Evolutionary conservation across 2,888 invertebrate species (phyloP), one percentile per base, ranked within the genome.

Genomic region (Drosophila buzzatii): DNA sequence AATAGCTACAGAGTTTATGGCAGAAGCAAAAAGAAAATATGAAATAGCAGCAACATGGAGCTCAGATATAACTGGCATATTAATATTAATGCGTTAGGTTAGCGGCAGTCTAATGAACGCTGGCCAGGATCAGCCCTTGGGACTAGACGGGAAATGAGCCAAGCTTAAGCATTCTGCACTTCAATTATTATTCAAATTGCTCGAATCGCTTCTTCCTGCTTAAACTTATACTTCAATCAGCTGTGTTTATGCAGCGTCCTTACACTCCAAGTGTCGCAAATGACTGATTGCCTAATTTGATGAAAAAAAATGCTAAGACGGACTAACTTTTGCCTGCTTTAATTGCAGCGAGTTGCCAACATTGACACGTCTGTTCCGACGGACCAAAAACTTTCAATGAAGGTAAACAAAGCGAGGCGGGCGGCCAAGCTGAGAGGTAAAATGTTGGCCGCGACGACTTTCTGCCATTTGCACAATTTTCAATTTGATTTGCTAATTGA

Each of bases 401-500:
- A 60, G 61, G 76, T 59, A 72, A 80, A 80, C 49, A 73, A 66
- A 82, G 56, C 52, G 55, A 55, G 63, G 53, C 51, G 42, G 14
- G 56, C 44, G 23, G 42, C 10, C 44, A 16, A 41, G 68, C 39
- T 61, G 70, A 39, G 64, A 80, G 80, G 76, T 80, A 67, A 55
- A 64, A 66, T 74, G 59, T 71, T 64, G 64, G 66, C 49, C 68
- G 45, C 27, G 58, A 56, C 60, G 58, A 56, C 60, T 61, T 61
- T 58, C 49, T 44, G 7, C 44, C 42, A 52, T 39, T 62, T 65
- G 56, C 35, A 23, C 47, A 41, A 31, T 44, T 64, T 52, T 66
- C 75, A 76, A 80, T 83, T 89, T 83, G 73, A 87, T 83, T 83
- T 87, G 80, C 89, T 83, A 88, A 89, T 89, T 73, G 70, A 85